Base-by-base conservation (phyloP, 2,113 vertebrate genomes). In the Quiscalus mexicanus region DNA sequence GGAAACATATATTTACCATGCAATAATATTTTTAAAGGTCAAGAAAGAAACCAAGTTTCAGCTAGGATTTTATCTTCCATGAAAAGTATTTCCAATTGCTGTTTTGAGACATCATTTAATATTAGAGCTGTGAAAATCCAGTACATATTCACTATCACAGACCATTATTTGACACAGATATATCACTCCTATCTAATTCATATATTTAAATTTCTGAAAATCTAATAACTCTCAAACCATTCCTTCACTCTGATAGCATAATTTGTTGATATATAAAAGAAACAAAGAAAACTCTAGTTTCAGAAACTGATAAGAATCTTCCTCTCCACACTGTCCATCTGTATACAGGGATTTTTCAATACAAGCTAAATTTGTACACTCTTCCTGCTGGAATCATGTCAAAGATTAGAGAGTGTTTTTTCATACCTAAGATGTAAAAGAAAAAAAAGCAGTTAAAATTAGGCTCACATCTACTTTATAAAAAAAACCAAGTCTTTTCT, bases 101-200 rank as follows among this genome's bases (percentile, higher is more conserved):
- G 41, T 63, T 97, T 74, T 71, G 82, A 95, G 92, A 73, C 42
- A 90, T 84, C 56, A 80, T 74, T 95, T 95, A 85, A 97, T 97
- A 91, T 60, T 90, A 75, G 53, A 95, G 59, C 52, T 90, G 47
- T 92, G 56, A 91, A 92, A 96, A 92, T 79, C 39, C 73, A 84
- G 41, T 69, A 84, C 41, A 44, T 59, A 68, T 95, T 96, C 91
- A 49, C 67, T 94, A 89, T 92, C 50, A 56, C 18, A 86, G 35
- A 64, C 39, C 45, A 52, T 84, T 87, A 58, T 89, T 31, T 87
- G 73, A 86, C 76, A 90, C 65, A 89, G 73, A 90, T 88, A 73
- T 62, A 77, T 68, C 77, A 80, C 15, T 86, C 62, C n/a, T 83
- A 89, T 76, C 64, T 83, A 92, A 93, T 92, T 96, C 25, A 63